phyloP scores from a whole-genome alignment of 2,797 vertebrate genomes.

The Aulostomus chinensis region DNA sequence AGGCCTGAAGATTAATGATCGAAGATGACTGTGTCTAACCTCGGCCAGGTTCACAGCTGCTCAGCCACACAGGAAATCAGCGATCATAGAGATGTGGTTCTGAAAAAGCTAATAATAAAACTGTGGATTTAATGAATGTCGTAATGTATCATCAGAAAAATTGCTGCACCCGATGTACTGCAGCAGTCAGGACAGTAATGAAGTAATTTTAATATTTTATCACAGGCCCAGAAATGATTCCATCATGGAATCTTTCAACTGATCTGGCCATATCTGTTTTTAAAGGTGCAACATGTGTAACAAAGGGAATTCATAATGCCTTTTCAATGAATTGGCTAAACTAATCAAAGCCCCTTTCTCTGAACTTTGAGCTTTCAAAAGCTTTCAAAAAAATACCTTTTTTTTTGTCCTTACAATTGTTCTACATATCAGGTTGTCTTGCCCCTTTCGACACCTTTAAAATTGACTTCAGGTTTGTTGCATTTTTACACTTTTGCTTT shows the following conservation, averaged over 20 bases:
- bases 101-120: slow-evolving; percentile 20
- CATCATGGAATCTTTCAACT: slow-evolving; percentile 14
- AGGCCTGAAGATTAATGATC: slow-evolving; percentile 44
- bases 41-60: slow-evolving; percentile 41
- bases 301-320: slow-evolving; percentile 19
- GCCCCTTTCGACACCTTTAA: neutral
- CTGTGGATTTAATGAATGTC: slow-evolving; percentile 1
- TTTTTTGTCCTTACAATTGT: too few species aligned
- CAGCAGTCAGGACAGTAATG: neutral
- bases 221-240: neutral
- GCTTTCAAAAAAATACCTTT: too few species aligned
- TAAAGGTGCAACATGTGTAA: neutral
- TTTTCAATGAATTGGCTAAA: too few species aligned
- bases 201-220: slow-evolving; percentile 37
- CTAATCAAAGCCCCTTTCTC: neutral
- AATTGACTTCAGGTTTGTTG: neutral
- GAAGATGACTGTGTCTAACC: slow-evolving; percentile 24
- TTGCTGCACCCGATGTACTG: neutral
- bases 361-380: slow-evolving; percentile 11
- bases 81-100: slow-evolving; percentile 6
- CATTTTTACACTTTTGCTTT: slow-evolving; percentile 13
- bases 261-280: neutral
- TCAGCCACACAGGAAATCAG: slow-evolving; percentile 47
- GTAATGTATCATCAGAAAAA: neutral
- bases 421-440: too few species aligned